Evolutionary conservation across 2,797 vertebrate genomes (phyloP), one percentile per base, ranked within the genome.

Genomic region (Sylvia borin): DNA sequence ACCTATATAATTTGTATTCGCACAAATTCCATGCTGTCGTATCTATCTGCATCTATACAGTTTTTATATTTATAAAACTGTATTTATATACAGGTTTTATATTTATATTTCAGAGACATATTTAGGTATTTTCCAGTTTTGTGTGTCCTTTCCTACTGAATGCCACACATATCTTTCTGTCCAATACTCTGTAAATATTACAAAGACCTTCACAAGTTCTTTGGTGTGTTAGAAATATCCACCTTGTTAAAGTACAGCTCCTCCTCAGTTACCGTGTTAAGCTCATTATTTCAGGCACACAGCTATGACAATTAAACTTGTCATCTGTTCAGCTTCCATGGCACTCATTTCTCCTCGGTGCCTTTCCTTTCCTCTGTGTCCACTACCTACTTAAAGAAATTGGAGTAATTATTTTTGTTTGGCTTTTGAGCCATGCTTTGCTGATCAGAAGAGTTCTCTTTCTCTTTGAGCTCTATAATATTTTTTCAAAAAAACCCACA

Each of bases 241-340:
- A 67, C 65, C 61, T 94, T 74, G 65, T 95, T 83, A 53, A 70
- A 71, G 14, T 38, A 40, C 65, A 85, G 79, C 32, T 77, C 36
- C 45, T 94, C 74, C 64, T 85, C 76, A 31, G 65, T 45, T 66
- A 32, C 64, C 16, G 10, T 26, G 32, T 55, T 77, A 83, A 92
- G 45, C 61, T 88, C 85, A 57, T 93, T 91, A 90, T 87, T 95
- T 88, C 72, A 79, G 45, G 43, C 74, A 53, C 50, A 74, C 26
- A 77, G 53, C 57, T 93, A 67, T 32, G 42, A 80, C 61, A 93
- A 83, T 96, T 93, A 94, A 88, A 88, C 24, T 60, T 83, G 57
- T 93, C 68, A 71, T 88, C 57, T 77, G 40, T 60, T 88, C 78
- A 71, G 26, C 25, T 83, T 76, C 48, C 55, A 38, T 26, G 25